A percentile compares a stretch with the other conserved stretches of the same genome.
Conservation (phyloP, 1,140 invertebrate genomes). For the Drosophila athabasca region DNA sequence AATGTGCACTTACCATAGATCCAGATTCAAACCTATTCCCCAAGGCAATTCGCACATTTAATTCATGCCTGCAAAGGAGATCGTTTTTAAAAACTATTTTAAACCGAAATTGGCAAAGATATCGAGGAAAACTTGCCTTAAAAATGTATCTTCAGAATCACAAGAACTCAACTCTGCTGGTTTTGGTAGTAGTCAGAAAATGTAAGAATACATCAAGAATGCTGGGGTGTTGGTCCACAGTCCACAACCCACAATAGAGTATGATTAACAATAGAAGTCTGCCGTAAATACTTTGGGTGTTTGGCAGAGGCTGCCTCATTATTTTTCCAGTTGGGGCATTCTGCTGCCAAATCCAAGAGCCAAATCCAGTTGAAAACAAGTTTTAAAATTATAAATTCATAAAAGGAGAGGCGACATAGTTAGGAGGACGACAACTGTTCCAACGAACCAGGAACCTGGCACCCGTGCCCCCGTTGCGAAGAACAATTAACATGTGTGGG, state of each 20-base stretch:
- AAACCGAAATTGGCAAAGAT: too few relatives aligned
- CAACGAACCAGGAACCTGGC: background rate
- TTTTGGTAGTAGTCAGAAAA: background rate
- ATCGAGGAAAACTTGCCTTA: too few relatives aligned
- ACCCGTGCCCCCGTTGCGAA: conserved; percentile 14
- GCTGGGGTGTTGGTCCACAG: too few relatives aligned
- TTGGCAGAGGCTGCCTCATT: conserved; percentile 26
- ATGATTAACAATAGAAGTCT: too few relatives aligned
- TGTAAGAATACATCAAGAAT: too few relatives aligned
- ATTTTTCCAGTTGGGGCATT: conserved; percentile 38
- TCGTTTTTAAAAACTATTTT: too few relatives aligned
- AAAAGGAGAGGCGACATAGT: conserved; percentile 31
- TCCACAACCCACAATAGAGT: too few relatives aligned
- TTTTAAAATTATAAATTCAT: conserved; percentile 75
- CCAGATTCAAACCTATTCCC: too few relatives aligned
- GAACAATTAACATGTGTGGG: conserved; percentile 63
- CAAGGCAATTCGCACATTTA: too few relatives aligned
- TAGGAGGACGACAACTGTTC: conserved; percentile 3
- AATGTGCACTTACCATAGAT: too few relatives aligned
- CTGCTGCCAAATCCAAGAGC: conserved; percentile 45
- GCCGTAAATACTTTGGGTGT: background rate
- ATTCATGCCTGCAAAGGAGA: too few relatives aligned
- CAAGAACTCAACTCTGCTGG: background rate
- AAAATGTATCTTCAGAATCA: too few relatives aligned
- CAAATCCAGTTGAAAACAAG: conserved; percentile 62